Percentiles rank a stretch among this genome's conserved stretches.
phyloP scores from a whole-genome alignment of 2,113 vertebrate species.

The mouse (Mus musculus) region GRCm39 chr3:59290501-59291000 shows the following conservation, averaged over 20 bases:
- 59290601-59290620: not conserved
- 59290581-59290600: not conserved
- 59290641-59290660: not conserved
- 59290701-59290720: not conserved
- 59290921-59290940: not conserved
- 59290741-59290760: not conserved
- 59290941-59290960: not conserved
- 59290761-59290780: not conserved
- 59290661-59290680: not conserved
- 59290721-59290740: not conserved
- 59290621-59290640: not conserved
- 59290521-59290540: not conserved
- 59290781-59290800: not conserved
- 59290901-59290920: not conserved
- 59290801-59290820: not conserved
- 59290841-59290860: not conserved
- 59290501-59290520: not conserved
- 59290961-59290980: not conserved
- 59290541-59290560: not conserved
- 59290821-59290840: not conserved
- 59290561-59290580: not conserved
- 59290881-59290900: not conserved
- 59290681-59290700: not conserved
- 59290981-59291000: not conserved
- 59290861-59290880: not conserved